Evolutionary conservation across 1,140 invertebrate genomes (phyloP).

Genomic region (Drosophila insularis): DNA sequence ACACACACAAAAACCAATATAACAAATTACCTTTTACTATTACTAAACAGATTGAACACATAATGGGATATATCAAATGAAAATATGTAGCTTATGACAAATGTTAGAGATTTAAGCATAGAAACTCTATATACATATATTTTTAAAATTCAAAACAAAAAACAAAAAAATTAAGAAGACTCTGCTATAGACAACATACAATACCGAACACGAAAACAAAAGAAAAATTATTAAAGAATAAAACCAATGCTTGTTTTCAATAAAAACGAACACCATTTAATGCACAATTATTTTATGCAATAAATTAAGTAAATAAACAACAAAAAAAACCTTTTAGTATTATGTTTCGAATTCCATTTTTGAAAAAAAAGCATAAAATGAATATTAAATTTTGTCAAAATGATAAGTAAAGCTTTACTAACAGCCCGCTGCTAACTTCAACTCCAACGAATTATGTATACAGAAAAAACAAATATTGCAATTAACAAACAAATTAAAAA

Average conservation of each 20-base stretch:
- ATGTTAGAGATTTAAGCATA: slow-evolving; percentile 67
- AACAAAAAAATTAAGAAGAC: slow-evolving; percentile 50
- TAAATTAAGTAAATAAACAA: slow-evolving; percentile 29
- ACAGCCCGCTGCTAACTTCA: slow-evolving; percentile 38
- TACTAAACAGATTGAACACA: slow-evolving; percentile 30
- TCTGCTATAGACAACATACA: slow-evolving; percentile 75
- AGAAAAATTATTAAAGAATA: slow-evolving; percentile 40
- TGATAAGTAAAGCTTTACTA: slow-evolving; percentile 72
- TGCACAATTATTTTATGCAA: slow-evolving; percentile 64
- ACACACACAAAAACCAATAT: background rate
- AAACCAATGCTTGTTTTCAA: slow-evolving; percentile 60
- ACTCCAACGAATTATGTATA: slow-evolving; percentile 49
- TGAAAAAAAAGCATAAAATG: background rate
- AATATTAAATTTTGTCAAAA: slow-evolving; percentile 47
- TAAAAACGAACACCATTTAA: slow-evolving; percentile 23
- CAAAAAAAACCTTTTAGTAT: slow-evolving; percentile 59
- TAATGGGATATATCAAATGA: slow-evolving; percentile 66
- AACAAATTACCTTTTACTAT: slow-evolving; percentile 60
- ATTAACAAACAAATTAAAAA: slow-evolving; percentile 28
- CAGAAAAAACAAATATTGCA: slow-evolving; percentile 14
- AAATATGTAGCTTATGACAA: slow-evolving; percentile 60
- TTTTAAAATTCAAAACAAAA: slow-evolving; percentile 53
- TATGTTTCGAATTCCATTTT: slow-evolving; percentile 64
- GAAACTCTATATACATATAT: slow-evolving; percentile 63
- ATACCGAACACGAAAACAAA: slow-evolving; percentile 37